phyloP scores from a whole-genome alignment of 2,888 invertebrate species.

The Microctonus brassicae region DNA sequence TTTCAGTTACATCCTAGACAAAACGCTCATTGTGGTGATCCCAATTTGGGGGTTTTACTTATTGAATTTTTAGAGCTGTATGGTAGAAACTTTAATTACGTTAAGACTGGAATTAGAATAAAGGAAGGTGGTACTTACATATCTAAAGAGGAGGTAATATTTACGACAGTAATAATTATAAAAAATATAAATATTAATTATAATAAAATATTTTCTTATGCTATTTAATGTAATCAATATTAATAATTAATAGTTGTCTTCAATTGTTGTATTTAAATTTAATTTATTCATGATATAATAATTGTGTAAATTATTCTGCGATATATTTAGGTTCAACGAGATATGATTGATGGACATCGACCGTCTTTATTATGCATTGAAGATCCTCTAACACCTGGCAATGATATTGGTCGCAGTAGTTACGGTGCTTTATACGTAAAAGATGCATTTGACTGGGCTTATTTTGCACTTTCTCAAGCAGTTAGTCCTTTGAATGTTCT shows the following conservation, averaged over 20 bases:
- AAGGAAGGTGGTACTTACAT: constrained; percentile 95
- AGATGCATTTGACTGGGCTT: constrained; percentile 97
- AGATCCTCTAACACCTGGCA: constrained; percentile 95
- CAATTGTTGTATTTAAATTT: neutral
- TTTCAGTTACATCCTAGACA: constrained; percentile 87
- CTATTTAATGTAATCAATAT: neutral
- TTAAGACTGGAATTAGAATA: constrained; percentile 93
- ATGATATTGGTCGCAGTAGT: constrained; percentile 98
- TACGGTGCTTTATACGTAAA: constrained; percentile 92
- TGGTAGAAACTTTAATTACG: constrained; percentile 95
- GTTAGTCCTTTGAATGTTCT: constrained; percentile 73
- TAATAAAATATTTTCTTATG: neutral
- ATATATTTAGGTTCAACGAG: constrained; percentile 79
- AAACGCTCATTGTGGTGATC: constrained; percentile 74
- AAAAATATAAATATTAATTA: neutral
- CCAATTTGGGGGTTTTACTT: constrained; percentile 93
- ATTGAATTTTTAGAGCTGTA: constrained; percentile 98
- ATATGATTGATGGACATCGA: constrained; percentile 94
- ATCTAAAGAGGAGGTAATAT: constrained; percentile 85
- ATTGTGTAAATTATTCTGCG: no score
- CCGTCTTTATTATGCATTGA: constrained; percentile 96
- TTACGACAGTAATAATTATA: constrained; percentile 13
- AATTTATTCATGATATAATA: no score
- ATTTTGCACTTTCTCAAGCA: constrained; percentile 84
- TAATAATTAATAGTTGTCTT: neutral